phyloP scores from a whole-genome alignment of 2,113 vertebrate genomes.

The Alaudala cheleensis region DNA sequence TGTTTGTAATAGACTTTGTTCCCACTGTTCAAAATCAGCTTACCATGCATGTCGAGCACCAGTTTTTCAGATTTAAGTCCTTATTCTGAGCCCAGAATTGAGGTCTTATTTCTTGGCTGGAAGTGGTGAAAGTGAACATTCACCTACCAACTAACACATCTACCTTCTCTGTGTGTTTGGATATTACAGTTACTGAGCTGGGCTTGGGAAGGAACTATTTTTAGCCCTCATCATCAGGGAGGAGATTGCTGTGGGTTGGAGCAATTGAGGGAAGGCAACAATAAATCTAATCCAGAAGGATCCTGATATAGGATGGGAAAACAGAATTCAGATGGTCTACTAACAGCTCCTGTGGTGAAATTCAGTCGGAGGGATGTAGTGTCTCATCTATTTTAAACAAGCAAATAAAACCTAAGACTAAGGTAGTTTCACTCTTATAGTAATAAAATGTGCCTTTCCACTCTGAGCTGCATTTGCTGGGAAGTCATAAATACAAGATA shows the following conservation, averaged over 20 bases:
- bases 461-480: slow-evolving; percentile 1
- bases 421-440: not conserved
- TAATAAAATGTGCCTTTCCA: not conserved
- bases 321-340: not conserved
- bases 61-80: not conserved
- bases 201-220: not conserved
- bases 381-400: slow-evolving; percentile 13
- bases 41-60: not conserved
- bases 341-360: slow-evolving; percentile 5
- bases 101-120: not conserved
- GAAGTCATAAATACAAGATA: not conserved
- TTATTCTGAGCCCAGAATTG: not conserved
- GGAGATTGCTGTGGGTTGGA: not conserved
- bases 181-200: not conserved
- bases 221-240: not conserved
- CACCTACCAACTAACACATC: not conserved
- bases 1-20: not conserved
- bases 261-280: not conserved
- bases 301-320: not conserved
- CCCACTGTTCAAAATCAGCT: not conserved
- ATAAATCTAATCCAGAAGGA: slow-evolving; percentile 5
- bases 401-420: not conserved
- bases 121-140: not conserved
- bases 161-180: slow-evolving; percentile 16
- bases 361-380: not conserved